Evolutionary conservation across 2,888 invertebrate species (phyloP), one percentile per base, ranked within the genome.

Genomic region (Campopleginae sp.): DNA sequence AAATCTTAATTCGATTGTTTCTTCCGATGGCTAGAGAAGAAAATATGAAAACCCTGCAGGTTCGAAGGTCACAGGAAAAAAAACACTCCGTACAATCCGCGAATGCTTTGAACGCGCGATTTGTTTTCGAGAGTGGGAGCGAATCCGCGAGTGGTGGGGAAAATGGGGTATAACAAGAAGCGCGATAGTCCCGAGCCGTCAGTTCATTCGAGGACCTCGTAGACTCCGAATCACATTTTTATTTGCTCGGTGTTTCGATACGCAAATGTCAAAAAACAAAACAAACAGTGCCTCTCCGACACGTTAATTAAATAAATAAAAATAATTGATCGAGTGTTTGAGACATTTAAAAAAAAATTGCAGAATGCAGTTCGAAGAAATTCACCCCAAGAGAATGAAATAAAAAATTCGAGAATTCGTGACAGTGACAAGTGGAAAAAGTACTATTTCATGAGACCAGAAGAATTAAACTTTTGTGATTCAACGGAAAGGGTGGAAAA

Each of bases 31-130:
- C n/a, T 58, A 14, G 42, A 44, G 17, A 74, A 23, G 42, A 58
- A 58, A 63, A 63, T 61, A 84, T 86, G 87, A 86, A 87, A 90
- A 85, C 89, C 90, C 90, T 87, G 80, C 82, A 72, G 88, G 91
- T 90, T 91, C 90, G 91, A 92, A 92, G 92, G 92, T 92, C 90
- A 90, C 85, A 89, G 89, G 54, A 61, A 74, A 75, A 71, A 78
- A 48, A 42, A 54, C 12, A 46, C 71, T 46, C 54, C 31, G 42
- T 77, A 66, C 68, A 54, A 80, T 80, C 63, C 80, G 68, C 70
- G 68, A 63, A 33, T 63, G 72, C 77, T 58, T 42, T 54, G 77
- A 19, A 14, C 66, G 68, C 71, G 70, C 2, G 17, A 54, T 65
- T 72, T 58, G 8, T 63, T 75, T 42, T 42, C 48, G 76, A 76